phyloP scores from a whole-genome alignment of 2,797 vertebrate genomes.

The Enteromius afrohamiltoni region DNA sequence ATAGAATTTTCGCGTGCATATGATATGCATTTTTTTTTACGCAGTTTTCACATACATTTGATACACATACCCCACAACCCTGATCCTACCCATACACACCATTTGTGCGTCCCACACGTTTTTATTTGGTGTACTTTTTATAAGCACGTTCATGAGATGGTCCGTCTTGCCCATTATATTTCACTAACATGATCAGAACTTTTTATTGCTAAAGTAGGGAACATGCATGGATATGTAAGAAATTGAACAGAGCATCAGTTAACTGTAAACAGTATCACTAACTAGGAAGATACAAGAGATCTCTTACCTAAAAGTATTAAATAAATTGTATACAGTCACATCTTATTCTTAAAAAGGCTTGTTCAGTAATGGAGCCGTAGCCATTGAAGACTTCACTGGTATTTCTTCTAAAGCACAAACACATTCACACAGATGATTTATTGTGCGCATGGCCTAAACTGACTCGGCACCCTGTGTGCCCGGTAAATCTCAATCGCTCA shows the following conservation, averaged over 20 bases:
- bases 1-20: no score
- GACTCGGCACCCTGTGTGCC: conserved; percentile 32
- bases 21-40: no score
- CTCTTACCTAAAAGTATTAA: neutral
- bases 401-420: conserved; percentile 24
- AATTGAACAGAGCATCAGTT: neutral
- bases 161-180: neutral
- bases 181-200: neutral
- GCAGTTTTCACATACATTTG: no score
- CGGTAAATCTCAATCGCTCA: conserved; percentile 21
- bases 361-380: conserved; percentile 20
- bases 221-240: neutral
- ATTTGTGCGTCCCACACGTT: no score
- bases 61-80: no score
- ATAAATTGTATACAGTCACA: neutral
- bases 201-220: neutral
- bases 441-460: conserved; percentile 22
- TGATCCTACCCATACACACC: no score
- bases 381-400: conserved; percentile 22
- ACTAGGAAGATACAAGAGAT: neutral
- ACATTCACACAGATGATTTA: conserved; percentile 33
- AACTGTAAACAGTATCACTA: neutral
- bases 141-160: no score
- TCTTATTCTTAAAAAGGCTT: neutral
- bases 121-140: no score